These are phyloP conservation scores for Callaeas wilsoni DNA, from an alignment of 2,113 vertebrate genomes.

Conservation along the genomic window DNA sequence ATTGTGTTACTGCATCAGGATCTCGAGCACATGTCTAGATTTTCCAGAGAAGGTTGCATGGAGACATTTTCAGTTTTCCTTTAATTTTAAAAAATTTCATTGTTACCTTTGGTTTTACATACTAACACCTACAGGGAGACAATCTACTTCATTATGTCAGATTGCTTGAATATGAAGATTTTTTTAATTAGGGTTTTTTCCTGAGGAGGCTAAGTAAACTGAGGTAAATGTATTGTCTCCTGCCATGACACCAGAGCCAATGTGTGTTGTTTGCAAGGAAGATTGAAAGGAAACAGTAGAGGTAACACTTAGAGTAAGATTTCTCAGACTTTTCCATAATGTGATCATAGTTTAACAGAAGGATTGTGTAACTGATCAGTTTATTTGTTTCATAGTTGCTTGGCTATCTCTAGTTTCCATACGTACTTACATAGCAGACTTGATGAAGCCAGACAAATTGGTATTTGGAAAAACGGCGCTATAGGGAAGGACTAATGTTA, in stretches of 20 bases:
- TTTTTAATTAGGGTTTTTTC: neutral
- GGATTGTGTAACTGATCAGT: neutral
- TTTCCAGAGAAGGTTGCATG: neutral
- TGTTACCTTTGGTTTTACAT: neutral
- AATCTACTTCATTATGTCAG: neutral
- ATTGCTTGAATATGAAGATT: neutral
- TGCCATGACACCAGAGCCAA: neutral
- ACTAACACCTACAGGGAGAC: neutral
- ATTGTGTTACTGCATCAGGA: constrained; percentile 12
- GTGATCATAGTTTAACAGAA: neutral
- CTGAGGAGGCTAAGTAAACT: neutral
- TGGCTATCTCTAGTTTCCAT: neutral
- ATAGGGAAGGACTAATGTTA: neutral
- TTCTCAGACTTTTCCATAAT: neutral
- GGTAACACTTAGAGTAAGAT: neutral
- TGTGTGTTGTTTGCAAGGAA: neutral
- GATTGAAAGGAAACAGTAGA: neutral
- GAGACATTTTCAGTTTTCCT: neutral
- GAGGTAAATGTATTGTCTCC: neutral
- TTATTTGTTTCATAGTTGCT: neutral
- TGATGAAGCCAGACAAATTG: neutral
- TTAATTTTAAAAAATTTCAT: neutral
- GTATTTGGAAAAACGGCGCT: neutral
- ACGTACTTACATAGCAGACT: neutral
- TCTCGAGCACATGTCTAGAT: constrained; percentile 43